Base-by-base conservation (phyloP, 2,888 invertebrate species). In the Mellilla xanthometata region DNA sequence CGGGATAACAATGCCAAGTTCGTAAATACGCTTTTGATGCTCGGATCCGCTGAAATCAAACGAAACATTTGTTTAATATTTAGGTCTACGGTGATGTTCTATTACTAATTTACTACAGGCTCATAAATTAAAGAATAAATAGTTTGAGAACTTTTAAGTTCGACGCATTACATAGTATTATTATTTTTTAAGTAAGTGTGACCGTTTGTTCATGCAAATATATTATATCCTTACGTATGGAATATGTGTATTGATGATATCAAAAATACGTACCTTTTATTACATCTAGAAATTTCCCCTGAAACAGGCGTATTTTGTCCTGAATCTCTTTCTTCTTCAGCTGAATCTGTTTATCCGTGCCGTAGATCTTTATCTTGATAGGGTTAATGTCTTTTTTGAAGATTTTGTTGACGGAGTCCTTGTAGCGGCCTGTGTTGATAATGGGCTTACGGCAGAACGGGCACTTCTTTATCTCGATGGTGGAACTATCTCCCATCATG, bases 401-500 rank as follows among this genome's bases (percentile, higher is more conserved):
- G 44, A 72, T 73, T n/a, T 56, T 52, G 65, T 85, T 81, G 39
- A 93, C 80, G 1, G 81, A 53, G 48, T 91, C 87, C 47, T 91
- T 91, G 69, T 92, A 93, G 9, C 93, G 84, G 29, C 78, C 74
- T 1, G 91, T 92, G 56, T 84, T 90, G 9, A 91, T 77, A 8
- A 94, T 91, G 0, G 91, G 83, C 10, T 90, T 90, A 38, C 90
- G 91, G 62, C 94, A 94, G 43, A 67, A 71, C 0, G 93, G 93
- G 60, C 94, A 94, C 0, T 66, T 51, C 1, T 72, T 73, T n/a
- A 89, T 76, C 11, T 65, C 51, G 22, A 85, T 64, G 0, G 64
- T 60, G 11, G 81, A 80, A 10, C 48, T 67, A 23, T 80, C 66
- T 2, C 70, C 66, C 34, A 61, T 61, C 76, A 90, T 78, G 61